Percentiles rank a stretch among this genome's conserved stretches.
phyloP scores from a whole-genome alignment of 2,113 vertebrate genomes.

The Silurus meridionalis region DNA sequence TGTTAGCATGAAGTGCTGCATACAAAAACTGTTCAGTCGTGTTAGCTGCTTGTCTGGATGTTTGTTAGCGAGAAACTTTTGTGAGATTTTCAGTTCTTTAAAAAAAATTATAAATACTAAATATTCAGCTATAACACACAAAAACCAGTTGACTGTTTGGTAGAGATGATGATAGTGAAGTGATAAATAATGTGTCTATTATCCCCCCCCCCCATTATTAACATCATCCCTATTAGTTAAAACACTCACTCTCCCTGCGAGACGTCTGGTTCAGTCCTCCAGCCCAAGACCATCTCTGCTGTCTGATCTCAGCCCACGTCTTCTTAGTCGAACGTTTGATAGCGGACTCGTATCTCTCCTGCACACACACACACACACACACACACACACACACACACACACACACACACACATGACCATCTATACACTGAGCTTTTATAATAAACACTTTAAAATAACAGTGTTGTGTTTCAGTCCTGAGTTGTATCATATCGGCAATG shows the following conservation, averaged over 20 bases:
- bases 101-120: background rate
- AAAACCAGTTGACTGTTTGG: too few relatives aligned
- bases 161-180: background rate
- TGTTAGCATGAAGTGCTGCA: background rate
- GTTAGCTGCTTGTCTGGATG: background rate
- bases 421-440: background rate
- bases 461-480: background rate
- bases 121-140: background rate
- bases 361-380: constrained; percentile 24
- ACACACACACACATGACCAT: background rate
- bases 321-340: constrained; percentile 92
- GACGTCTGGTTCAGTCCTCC: constrained; percentile 90
- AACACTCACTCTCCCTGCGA: constrained; percentile 86
- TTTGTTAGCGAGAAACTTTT: background rate
- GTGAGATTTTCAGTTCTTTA: background rate
- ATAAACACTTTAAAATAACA: background rate
- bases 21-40: background rate
- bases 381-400: background rate
- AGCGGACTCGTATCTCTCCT: constrained; percentile 93
- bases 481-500: background rate
- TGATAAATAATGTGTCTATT: background rate
- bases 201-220: background rate
- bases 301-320: constrained; percentile 96
- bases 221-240: background rate
- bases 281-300: constrained; percentile 97